These are phyloP conservation scores for Neotoxoptera formosana DNA, from an alignment of 1,140 invertebrate genomes.

Conservation along the genomic window DNA sequence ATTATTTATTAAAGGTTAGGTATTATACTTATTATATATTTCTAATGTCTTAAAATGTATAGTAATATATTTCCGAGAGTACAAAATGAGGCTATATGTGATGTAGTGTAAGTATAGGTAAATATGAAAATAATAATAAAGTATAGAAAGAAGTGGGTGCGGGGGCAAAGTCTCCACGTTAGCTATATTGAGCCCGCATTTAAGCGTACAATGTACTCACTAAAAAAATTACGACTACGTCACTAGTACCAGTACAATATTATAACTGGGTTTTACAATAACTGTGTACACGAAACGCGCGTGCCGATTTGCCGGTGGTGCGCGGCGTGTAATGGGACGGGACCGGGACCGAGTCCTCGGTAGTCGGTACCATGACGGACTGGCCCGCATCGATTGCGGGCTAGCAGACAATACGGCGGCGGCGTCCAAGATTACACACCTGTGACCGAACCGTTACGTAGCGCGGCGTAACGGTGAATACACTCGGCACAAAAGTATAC, in stretches of 20 bases:
- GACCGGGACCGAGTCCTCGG: not conserved
- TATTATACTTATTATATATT: too few relatives aligned
- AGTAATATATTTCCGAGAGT: too few relatives aligned
- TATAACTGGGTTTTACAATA: not conserved
- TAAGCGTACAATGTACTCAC: not conserved
- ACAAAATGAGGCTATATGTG: too few relatives aligned
- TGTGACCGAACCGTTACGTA: conserved; percentile 44
- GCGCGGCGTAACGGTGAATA: conserved; percentile 23
- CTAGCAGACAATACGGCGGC: not conserved
- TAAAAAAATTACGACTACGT: not conserved
- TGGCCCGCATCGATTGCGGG: not conserved
- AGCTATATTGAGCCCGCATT: not conserved
- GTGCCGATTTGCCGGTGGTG: not conserved
- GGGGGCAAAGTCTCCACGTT: not conserved
- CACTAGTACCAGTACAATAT: not conserved
- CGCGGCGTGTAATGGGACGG: too few relatives aligned
- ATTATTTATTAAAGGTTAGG: too few relatives aligned
- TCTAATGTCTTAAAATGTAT: too few relatives aligned
- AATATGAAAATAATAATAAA: too few relatives aligned
- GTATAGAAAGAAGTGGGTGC: too few relatives aligned
- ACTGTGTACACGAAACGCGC: not conserved
- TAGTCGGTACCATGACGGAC: not conserved
- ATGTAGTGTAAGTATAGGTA: too few relatives aligned
- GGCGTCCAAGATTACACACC: conserved; percentile 8
- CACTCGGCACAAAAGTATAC: not conserved